phyloP scores from a whole-genome alignment of 2,113 vertebrate genomes.

The Sporophila hypoxantha region DNA sequence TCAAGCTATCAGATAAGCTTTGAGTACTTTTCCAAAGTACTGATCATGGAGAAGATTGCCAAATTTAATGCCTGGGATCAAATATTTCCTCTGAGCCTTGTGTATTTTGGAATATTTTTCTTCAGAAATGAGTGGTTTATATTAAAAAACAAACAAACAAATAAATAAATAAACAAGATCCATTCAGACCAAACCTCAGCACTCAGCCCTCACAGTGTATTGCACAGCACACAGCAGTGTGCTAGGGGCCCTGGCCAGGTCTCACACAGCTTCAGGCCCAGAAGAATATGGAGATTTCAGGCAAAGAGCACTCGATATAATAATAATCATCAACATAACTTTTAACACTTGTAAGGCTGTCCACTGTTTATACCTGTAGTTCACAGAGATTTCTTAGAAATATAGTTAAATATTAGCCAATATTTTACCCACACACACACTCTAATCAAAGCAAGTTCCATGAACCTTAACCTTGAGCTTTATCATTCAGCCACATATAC shows the following conservation, averaged over 20 bases:
- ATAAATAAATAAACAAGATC: background rate
- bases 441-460: background rate
- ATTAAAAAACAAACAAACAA: background rate
- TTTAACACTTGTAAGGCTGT: background rate
- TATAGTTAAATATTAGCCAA: background rate
- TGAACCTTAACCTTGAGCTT: background rate
- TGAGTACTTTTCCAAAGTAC: background rate
- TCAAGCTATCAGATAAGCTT: background rate
- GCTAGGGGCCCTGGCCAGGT: background rate
- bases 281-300: background rate
- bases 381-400: background rate
- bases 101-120: background rate
- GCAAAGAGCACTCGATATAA: background rate
- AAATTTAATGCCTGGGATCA: background rate
- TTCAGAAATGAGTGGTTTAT: background rate
- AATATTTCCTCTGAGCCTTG: background rate
- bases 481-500: background rate
- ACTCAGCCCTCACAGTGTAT: background rate
- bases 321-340: background rate
- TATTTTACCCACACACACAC: background rate
- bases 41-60: background rate
- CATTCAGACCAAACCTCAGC: background rate
- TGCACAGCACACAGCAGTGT: background rate
- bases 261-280: background rate
- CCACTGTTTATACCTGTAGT: background rate